These are phyloP conservation scores for Callimico goeldii DNA, from an alignment of 2,797 vertebrate genomes.

Conservation along the genomic window DNA sequence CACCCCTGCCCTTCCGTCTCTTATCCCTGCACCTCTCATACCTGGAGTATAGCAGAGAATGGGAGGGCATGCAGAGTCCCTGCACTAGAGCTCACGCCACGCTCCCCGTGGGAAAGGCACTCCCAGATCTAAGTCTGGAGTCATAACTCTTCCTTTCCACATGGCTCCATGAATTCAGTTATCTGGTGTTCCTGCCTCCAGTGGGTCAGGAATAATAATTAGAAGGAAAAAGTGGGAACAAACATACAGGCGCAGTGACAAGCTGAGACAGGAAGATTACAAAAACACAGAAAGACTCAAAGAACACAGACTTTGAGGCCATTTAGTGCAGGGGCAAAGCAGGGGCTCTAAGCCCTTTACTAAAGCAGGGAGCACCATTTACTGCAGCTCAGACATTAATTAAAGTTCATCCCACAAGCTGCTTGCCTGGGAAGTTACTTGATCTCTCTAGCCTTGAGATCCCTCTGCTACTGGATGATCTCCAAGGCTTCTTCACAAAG, in stretches of 20 bases:
- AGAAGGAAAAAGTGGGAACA: background rate
- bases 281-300: background rate
- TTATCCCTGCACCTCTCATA: background rate
- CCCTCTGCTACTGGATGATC: background rate
- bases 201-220: background rate
- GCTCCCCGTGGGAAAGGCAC: fast-evolving
- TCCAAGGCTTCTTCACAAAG: background rate
- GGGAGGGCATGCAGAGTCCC: background rate
- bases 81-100: fast-evolving
- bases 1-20: background rate
- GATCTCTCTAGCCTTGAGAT: background rate
- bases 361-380: background rate
- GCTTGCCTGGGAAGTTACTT: background rate
- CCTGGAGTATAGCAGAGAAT: background rate
- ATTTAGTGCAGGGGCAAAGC: background rate
- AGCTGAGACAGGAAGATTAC: background rate
- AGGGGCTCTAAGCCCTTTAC: background rate
- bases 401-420: background rate
- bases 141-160: background rate
- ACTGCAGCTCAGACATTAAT: background rate
- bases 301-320: background rate
- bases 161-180: background rate
- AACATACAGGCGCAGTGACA: background rate
- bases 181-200: background rate
- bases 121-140: background rate